Conservation (phyloP, 1,140 invertebrate species). For the Andrena cerasifolii region DNA sequence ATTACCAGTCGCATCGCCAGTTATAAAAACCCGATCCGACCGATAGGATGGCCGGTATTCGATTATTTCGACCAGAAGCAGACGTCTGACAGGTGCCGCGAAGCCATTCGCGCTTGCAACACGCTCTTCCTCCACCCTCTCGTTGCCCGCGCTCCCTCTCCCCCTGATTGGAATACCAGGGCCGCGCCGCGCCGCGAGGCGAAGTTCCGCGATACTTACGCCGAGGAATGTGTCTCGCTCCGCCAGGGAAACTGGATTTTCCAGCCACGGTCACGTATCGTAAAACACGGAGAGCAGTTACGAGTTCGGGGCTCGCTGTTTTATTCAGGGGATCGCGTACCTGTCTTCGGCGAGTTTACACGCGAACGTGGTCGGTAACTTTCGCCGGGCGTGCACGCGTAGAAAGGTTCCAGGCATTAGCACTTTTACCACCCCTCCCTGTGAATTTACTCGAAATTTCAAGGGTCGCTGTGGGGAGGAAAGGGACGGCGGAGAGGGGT, state of each 20-base stretch:
- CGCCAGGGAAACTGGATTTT: conserved; percentile 27
- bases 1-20: conserved; percentile 11
- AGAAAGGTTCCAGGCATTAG: conserved; percentile 59
- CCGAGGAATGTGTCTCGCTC: too few relatives aligned
- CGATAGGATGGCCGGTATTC: conserved; percentile 13
- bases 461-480: not conserved
- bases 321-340: conserved; percentile 28
- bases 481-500: not conserved
- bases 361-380: conserved; percentile 9
- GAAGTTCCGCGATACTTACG: conserved; percentile 25
- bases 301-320: not conserved
- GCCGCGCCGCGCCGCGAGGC: not conserved
- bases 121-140: not conserved
- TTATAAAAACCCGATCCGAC: not conserved
- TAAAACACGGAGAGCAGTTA: conserved; percentile 17
- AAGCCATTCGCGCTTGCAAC: not conserved
- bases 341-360: conserved; percentile 32
- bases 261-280: conserved; percentile 9
- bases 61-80: not conserved
- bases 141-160: too few relatives aligned
- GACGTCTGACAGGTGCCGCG: conserved; percentile 5
- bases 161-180: too few relatives aligned
- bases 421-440: conserved; percentile 42
- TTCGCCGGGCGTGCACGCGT: not conserved
- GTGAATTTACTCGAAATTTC: conserved; percentile 70